Evolutionary conservation across 2,888 invertebrate species (phyloP).

Genomic region (Metellina segmentata): DNA sequence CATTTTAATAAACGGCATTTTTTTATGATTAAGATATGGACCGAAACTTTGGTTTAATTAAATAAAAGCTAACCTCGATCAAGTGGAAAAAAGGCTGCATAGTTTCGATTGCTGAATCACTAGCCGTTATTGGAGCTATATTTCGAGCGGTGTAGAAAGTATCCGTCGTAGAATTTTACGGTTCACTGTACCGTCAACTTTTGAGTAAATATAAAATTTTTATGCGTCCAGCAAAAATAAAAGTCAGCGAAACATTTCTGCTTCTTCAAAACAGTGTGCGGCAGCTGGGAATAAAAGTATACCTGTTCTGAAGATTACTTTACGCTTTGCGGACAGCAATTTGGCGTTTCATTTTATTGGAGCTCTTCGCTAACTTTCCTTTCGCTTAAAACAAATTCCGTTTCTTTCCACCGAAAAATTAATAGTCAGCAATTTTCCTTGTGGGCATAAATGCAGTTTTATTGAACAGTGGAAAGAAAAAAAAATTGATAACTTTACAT

Average conservation of each 20-base stretch:
- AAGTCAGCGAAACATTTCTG: constrained; percentile 8
- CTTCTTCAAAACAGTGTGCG: constrained; percentile 13
- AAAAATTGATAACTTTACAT: no score
- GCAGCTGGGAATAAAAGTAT: constrained; percentile 13
- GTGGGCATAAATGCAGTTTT: no score
- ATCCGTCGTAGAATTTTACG: constrained; percentile 23
- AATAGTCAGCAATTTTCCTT: no score
- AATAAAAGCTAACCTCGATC: background rate
- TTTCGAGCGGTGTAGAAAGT: background rate
- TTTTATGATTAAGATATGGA: background rate
- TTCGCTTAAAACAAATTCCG: no score
- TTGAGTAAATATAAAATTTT: constrained; percentile 30
- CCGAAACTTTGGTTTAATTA: background rate
- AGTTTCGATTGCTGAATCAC: background rate
- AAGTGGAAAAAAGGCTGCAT: background rate
- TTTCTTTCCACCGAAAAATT: no score
- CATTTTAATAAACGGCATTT: background rate
- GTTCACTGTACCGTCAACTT: background rate
- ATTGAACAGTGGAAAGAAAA: no score
- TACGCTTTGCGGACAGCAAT: constrained; percentile 22
- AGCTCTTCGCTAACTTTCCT: background rate
- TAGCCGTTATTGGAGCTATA: background rate
- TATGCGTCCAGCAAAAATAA: background rate
- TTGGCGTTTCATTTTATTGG: background rate
- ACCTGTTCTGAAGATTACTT: constrained; percentile 35